Conservation (phyloP, 2,888 invertebrate genomes). For the Cephus nigrinus region DNA sequence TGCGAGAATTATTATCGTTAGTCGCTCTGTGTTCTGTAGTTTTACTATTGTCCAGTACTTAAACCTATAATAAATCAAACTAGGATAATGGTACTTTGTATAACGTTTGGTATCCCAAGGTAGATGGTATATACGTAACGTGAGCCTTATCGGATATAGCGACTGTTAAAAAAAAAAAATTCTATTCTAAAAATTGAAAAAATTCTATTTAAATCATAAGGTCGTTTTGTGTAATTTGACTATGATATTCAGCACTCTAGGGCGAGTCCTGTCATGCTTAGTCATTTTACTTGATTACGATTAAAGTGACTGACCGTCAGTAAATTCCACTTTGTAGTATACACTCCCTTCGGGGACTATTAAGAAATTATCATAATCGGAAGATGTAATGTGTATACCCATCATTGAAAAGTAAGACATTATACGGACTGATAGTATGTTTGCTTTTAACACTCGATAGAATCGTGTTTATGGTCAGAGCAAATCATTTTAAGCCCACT, state of each 20-base stretch:
- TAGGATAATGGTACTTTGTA: too few species aligned
- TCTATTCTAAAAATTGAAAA: too few species aligned
- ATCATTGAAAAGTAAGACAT: neutral
- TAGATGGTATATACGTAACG: too few species aligned
- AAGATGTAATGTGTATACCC: neutral
- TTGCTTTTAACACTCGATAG: neutral
- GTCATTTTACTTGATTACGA: neutral
- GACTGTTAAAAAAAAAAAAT: neutral
- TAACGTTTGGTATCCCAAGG: too few species aligned
- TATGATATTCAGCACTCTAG: neutral
- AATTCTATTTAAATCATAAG: conserved; percentile 29
- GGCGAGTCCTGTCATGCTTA: neutral
- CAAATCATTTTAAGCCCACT: neutral
- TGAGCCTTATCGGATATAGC: too few species aligned
- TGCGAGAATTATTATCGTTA: too few species aligned
- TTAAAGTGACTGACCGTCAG: neutral
- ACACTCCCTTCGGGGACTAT: neutral
- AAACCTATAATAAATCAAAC: too few species aligned
- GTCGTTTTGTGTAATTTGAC: conserved; percentile 14
- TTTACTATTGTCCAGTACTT: too few species aligned
- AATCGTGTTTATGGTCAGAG: neutral
- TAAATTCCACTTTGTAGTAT: neutral
- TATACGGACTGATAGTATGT: neutral
- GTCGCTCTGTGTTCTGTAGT: too few species aligned
- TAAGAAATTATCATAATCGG: neutral